phyloP scores from a whole-genome alignment of 2,113 vertebrate genomes.

The Mustela lutreola region DNA sequence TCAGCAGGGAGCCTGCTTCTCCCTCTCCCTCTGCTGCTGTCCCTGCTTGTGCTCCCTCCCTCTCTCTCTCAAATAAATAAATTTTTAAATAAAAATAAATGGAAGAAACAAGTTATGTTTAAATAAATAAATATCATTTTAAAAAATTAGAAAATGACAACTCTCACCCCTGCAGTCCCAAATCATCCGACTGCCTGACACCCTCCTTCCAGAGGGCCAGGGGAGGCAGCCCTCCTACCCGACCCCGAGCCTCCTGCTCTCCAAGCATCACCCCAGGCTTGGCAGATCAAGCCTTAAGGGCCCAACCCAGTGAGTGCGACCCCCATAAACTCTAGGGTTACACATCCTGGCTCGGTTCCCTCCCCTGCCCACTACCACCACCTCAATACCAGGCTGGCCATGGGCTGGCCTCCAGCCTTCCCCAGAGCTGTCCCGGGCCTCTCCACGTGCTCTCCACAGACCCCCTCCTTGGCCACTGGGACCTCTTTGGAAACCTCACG shows the following conservation, averaged over 20 bases:
- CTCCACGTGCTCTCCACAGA: background rate
- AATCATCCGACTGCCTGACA: background rate
- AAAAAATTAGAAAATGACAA: background rate
- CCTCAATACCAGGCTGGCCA: background rate
- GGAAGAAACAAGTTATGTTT: too few species aligned
- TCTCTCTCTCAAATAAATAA: too few species aligned
- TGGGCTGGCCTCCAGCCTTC: background rate
- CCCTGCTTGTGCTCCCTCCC: too few species aligned
- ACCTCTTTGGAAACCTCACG: background rate
- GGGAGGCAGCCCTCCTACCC: too few species aligned
- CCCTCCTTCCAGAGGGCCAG: background rate
- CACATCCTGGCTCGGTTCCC: background rate
- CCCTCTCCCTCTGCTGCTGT: too few species aligned
- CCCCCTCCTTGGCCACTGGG: background rate
- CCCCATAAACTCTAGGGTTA: background rate
- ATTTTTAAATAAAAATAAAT: too few species aligned
- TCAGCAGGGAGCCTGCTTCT: too few species aligned
- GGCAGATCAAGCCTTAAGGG: background rate
- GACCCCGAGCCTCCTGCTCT: background rate
- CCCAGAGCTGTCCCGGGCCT: background rate
- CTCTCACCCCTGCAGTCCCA: background rate
- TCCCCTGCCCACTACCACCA: too few species aligned
- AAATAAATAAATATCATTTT: background rate
- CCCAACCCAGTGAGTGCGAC: accelerated
- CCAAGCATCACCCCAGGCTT: background rate